Conservation (phyloP, 2,888 invertebrate genomes). For the Icerya purchasi region DNA sequence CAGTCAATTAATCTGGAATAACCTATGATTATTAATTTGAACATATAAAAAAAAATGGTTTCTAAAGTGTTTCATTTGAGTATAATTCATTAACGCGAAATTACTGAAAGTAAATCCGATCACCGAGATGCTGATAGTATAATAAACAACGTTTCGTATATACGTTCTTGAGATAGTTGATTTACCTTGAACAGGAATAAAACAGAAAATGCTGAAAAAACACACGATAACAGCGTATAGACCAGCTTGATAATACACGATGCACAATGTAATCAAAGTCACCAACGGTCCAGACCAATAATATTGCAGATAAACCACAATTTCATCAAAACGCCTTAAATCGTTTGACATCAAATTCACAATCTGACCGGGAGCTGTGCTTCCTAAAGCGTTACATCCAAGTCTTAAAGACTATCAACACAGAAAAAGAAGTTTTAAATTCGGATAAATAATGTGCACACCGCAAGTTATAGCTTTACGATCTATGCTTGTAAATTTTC, state of each 20-base stretch:
- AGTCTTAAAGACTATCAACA: constrained; percentile 6
- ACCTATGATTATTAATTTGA: no score
- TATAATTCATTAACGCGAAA: no score
- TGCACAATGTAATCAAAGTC: constrained; percentile 1
- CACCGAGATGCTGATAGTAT: no score
- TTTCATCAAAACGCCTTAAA: constrained; percentile 7
- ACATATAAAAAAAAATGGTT: no score
- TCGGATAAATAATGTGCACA: no score
- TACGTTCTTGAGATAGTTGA: no score
- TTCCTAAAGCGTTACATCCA: constrained; percentile 1
- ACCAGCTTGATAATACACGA: not conserved
- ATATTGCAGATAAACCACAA: constrained; percentile 6
- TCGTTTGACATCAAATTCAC: constrained; percentile 11
- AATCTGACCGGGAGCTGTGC: constrained; percentile 5
- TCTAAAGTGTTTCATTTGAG: no score
- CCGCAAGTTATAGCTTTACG: no score
- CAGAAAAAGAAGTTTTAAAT: not conserved
- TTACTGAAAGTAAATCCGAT: no score
- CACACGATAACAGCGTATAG: not conserved
- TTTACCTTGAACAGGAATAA: constrained; percentile 8
- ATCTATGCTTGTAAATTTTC: no score
- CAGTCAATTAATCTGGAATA: no score
- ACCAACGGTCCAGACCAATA: constrained; percentile 6
- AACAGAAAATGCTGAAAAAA: not conserved
- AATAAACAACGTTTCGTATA: no score